Base-by-base conservation (phyloP, 2,113 vertebrate species). In the Salvelinus sp. region DNA sequence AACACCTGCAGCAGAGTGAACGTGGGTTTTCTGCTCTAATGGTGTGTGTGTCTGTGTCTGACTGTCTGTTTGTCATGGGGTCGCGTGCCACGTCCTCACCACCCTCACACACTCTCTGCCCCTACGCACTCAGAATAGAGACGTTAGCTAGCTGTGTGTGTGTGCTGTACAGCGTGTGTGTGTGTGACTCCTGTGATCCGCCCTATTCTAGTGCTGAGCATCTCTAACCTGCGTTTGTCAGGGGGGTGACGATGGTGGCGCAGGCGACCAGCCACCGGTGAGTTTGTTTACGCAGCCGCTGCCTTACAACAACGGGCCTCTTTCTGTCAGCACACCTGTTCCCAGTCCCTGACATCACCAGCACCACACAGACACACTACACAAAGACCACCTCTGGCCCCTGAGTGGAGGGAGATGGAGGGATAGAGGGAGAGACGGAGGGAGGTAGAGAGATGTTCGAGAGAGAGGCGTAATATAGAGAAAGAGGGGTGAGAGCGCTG, bases 381-480 rank as follows among this genome's bases (percentile, higher is more conserved):
- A 93, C 92, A 93, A 93, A 93, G 92, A 89, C 87, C 92, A 92
- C 92, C 91, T 92, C 92, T 93, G 92, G 83, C 91, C 92, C 84
- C 76, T 71, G 64, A 69, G 67, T 58, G 54, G 68, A 18, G 47
- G 73, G 57, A 33, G 48, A 67, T 44, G 38, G 5, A 2, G 25
- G 33, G 64, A 12, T 1, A 47, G 69, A 16, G 63, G 28, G 47
- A 60, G 33, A 75, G n/a, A 28, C 12, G 48, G 13, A 9, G 16
- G 5, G 44, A 27, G 20, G 48, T 38, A 81, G 79, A 78, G 82
- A 60, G 79, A 74, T 70, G 27, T 28, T 58, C n/a, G 18, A 79
- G 80, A 84, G 75, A 69, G 73, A 64, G 85, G 81, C n/a, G n/a
- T n/a, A n/a, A n/a, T 14, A 70, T 16, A 77, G 22, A 25, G 7